phyloP scores from a whole-genome alignment of 2,113 vertebrate genomes.

The Amphilophus citrinellus region DNA sequence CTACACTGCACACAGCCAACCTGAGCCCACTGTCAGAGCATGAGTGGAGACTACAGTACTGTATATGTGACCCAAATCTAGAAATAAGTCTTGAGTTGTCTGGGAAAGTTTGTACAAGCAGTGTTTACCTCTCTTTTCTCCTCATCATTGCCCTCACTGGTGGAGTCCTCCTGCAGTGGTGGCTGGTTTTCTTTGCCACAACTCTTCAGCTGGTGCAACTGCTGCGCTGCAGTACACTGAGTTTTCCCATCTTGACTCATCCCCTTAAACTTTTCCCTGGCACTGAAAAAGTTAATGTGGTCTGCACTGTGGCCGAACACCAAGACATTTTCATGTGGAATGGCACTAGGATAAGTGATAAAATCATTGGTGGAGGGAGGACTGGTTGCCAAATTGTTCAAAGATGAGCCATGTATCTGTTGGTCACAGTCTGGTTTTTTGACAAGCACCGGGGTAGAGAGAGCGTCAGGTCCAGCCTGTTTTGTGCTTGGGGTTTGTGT shows the following conservation, averaged over 20 bases:
- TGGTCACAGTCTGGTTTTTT: constrained; percentile 47
- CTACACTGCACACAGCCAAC: neutral
- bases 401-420: constrained; percentile 37
- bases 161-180: constrained; percentile 47
- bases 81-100: neutral
- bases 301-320: constrained; percentile 83
- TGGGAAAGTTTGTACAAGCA: neutral
- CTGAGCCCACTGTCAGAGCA: neutral
- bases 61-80: neutral
- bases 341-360: constrained; percentile 67
- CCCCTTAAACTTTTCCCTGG: constrained; percentile 95
- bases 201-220: constrained; percentile 51
- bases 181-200: constrained; percentile 64
- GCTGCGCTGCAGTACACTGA: constrained; percentile 57
- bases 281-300: constrained; percentile 96
- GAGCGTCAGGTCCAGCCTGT: constrained; percentile 21
- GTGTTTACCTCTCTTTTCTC: constrained; percentile 70
- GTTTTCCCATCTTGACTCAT: constrained; percentile 90
- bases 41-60: neutral
- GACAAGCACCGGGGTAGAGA: constrained; percentile 54
- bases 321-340: constrained; percentile 60
- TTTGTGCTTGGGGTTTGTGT: constrained; percentile 49
- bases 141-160: constrained; percentile 53
- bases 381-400: constrained; percentile 23
- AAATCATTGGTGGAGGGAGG: constrained; percentile 51